These are phyloP conservation scores for Acleris laterana DNA, from an alignment of 2,888 invertebrate genomes.

Conservation along the genomic window DNA sequence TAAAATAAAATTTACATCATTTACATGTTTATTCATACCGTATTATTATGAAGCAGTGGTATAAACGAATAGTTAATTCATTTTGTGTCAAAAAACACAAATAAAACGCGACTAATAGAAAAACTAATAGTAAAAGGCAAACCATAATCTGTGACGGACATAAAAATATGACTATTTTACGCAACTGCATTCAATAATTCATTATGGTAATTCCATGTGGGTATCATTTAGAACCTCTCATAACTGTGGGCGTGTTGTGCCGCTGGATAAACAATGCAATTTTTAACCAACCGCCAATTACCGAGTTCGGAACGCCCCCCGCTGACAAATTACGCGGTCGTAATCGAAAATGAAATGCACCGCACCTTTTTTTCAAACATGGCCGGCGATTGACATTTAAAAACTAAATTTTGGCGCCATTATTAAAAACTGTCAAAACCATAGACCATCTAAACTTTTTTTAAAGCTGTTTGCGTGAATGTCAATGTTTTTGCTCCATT, in stretches of 20 bases:
- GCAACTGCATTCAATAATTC: conserved; percentile 36
- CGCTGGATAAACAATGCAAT: conserved; percentile 51
- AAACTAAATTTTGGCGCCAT: conserved; percentile 13
- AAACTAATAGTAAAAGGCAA: not conserved
- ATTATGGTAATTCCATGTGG: conserved; percentile 32
- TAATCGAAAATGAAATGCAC: conserved; percentile 40
- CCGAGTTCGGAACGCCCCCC: conserved; percentile 65
- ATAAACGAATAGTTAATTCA: too few species aligned
- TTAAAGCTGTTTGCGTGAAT: not conserved
- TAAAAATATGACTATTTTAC: conserved; percentile 32
- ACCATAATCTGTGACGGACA: conserved; percentile 12
- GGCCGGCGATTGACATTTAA: conserved; percentile 17
- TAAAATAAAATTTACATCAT: not conserved
- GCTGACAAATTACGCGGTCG: conserved; percentile 70
- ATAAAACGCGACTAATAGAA: not conserved
- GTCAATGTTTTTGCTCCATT: not conserved
- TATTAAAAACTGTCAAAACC: not conserved
- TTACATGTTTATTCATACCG: not conserved
- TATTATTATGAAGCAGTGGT: not conserved
- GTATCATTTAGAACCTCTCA: conserved; percentile 37
- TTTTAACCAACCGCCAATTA: conserved; percentile 74
- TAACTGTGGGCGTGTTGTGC: conserved; percentile 45
- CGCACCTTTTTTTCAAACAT: conserved; percentile 52
- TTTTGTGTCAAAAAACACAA: too few species aligned
- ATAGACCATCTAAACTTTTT: conserved; percentile 6